These are phyloP conservation scores for Biston stratarius DNA, from an alignment of 2,888 invertebrate genomes.

Conservation along the genomic window DNA sequence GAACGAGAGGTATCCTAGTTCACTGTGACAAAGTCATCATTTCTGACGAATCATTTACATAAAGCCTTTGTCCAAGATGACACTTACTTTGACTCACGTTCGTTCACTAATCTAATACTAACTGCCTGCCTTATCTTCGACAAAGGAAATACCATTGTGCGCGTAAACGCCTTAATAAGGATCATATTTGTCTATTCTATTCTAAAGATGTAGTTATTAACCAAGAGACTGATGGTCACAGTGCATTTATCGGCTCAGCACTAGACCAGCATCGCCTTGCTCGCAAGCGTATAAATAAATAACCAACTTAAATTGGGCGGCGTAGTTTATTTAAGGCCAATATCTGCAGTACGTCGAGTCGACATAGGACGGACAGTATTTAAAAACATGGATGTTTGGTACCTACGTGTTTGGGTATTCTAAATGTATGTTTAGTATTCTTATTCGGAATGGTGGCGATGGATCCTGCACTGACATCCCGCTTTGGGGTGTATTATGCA, in stretches of 20 bases:
- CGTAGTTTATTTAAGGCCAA: too few species aligned
- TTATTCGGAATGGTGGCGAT: too few species aligned
- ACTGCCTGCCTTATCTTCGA: slow-evolving; percentile 4
- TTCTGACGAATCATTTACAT: slow-evolving; percentile 9
- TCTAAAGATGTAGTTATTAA: neutral
- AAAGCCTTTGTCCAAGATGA: slow-evolving; percentile 13
- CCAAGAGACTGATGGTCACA: neutral
- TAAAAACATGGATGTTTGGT: too few species aligned
- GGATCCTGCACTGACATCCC: too few species aligned
- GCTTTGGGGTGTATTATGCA: too few species aligned
- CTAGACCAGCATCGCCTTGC: too few species aligned
- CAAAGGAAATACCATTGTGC: slow-evolving; percentile 25
- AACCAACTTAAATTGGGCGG: too few species aligned
- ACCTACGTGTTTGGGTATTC: too few species aligned
- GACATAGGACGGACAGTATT: too few species aligned
- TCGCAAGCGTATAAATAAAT: too few species aligned
- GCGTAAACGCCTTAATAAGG: neutral
- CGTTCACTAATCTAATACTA: neutral
- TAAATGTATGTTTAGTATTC: too few species aligned
- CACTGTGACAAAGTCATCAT: neutral
- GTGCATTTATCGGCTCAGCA: neutral
- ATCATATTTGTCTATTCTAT: neutral
- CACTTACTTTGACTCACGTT: slow-evolving; percentile 14
- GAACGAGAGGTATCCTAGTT: neutral
- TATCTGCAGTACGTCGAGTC: too few species aligned